A percentile compares a stretch with the other conserved stretches of the same genome.
Evolutionary conservation across 2,888 invertebrate species (phyloP).

Genomic region (Brachycybe producta): DNA sequence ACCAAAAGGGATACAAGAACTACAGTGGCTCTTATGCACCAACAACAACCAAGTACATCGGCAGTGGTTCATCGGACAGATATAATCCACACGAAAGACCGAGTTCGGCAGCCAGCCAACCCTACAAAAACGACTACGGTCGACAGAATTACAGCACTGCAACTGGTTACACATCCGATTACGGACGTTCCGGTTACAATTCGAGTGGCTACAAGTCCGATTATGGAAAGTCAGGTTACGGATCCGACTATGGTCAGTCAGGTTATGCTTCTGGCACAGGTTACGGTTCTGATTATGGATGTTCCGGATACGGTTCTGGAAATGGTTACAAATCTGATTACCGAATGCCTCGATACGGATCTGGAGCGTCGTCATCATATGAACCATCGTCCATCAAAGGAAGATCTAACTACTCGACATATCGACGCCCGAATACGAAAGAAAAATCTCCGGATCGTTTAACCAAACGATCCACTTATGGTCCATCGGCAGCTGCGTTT

Average conservation of each 20-base stretch:
- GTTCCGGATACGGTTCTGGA: not conserved
- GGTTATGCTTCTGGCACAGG: conserved; percentile 8
- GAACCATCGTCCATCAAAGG: too few species aligned
- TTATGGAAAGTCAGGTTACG: not conserved
- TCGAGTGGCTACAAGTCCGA: conserved; percentile 2
- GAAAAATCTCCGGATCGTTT: too few species aligned
- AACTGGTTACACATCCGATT: conserved; percentile 12
- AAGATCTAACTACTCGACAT: not conserved
- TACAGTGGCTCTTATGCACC: not conserved
- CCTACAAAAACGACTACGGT: conserved; percentile 2
- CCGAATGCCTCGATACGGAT: not conserved
- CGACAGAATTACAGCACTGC: not conserved
- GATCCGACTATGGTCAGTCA: conserved; percentile 2
- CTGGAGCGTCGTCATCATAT: too few species aligned
- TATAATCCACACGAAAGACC: conserved; percentile 1
- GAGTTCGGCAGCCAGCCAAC: not conserved
- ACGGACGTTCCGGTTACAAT: conserved; percentile 12
- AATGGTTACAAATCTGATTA: not conserved
- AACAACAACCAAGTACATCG: not conserved
- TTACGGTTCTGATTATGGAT: conserved; percentile 11
- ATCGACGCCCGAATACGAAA: too few species aligned
- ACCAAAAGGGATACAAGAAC: not conserved
- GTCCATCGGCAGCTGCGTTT: too few species aligned
- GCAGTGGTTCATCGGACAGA: not conserved
- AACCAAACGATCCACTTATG: too few species aligned